These are phyloP conservation scores for Agonopterix alstromeriana DNA, from an alignment of 2,888 invertebrate species.

Conservation along the genomic window DNA sequence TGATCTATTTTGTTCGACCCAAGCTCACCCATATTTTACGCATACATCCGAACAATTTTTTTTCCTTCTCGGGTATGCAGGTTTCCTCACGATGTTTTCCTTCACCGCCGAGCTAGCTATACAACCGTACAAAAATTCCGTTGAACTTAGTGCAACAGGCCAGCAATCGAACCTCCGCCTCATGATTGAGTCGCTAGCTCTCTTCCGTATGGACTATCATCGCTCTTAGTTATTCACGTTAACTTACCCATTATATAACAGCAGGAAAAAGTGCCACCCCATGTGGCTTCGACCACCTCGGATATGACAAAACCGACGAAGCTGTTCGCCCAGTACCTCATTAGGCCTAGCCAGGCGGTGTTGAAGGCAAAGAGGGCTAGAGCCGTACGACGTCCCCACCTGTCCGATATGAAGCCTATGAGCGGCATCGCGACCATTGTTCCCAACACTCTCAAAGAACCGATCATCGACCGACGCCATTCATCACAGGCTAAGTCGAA, in stretches of 20 bases:
- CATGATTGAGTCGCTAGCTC: no score
- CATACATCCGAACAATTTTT: no score
- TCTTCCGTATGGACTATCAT: no score
- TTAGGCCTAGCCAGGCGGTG: slow-evolving; percentile 46
- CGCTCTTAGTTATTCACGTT: no score
- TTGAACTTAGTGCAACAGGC: no score
- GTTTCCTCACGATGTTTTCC: no score
- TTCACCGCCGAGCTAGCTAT: no score
- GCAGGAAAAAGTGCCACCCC: slow-evolving; percentile 60
- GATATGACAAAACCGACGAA: slow-evolving; percentile 56
- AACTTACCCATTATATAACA: slow-evolving; percentile 61
- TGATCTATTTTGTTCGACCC: no score
- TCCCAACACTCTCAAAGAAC: slow-evolving; percentile 85
- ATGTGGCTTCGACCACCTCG: slow-evolving; percentile 57
- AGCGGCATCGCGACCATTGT: slow-evolving; percentile 81
- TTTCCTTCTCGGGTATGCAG: no score
- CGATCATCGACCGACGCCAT: slow-evolving; percentile 85
- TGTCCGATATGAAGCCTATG: slow-evolving; percentile 83
- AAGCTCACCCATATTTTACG: no score
- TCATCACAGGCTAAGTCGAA: slow-evolving; percentile 66
- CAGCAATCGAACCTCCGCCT: no score
- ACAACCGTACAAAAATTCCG: no score
- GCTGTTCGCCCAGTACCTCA: slow-evolving; percentile 61
- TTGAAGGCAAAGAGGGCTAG: slow-evolving; percentile 60
- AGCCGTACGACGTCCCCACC: slow-evolving; percentile 54